phyloP scores from a whole-genome alignment of 92 coral and sea anemone genomes.

The Palythoa heliodiscus region DNA sequence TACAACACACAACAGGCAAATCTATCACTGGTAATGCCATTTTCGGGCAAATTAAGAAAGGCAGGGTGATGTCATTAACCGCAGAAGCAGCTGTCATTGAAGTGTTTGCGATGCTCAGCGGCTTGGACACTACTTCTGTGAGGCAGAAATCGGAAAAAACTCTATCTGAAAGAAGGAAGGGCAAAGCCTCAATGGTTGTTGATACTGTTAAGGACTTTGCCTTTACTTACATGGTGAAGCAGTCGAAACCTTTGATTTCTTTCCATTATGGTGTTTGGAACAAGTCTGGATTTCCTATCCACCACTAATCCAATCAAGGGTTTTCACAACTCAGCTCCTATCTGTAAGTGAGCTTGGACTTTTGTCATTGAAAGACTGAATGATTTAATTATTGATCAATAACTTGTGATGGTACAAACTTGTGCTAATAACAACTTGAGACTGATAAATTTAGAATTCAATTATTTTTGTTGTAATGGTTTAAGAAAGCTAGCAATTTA shows the following conservation, averaged over 20 bases:
- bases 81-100: constrained; percentile 56
- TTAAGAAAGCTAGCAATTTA: constrained; percentile 19
- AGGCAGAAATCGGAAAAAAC: constrained; percentile 53
- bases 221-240: constrained; percentile 56
- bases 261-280: constrained; percentile 81
- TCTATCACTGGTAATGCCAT: constrained; percentile 62
- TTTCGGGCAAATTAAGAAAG: constrained; percentile 63
- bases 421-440: constrained; percentile 20
- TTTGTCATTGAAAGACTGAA: constrained; percentile 19
- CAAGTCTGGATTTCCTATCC: constrained; percentile 70
- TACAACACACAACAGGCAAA: constrained; percentile 54
- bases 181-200: constrained; percentile 59
- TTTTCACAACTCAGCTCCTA: constrained; percentile 26
- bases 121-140: constrained; percentile 54
- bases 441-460: constrained; percentile 11
- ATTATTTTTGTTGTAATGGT: constrained; percentile 22
- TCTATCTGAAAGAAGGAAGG: constrained; percentile 58
- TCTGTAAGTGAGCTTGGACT: constrained; percentile 24
- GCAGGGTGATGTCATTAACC: constrained; percentile 61
- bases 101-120: constrained; percentile 57
- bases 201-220: constrained; percentile 53
- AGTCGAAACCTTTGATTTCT: constrained; percentile 56
- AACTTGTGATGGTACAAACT: constrained; percentile 15
- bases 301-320: constrained; percentile 42
- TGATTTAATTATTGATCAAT: constrained; percentile 21